These are phyloP conservation scores for Pterostichus madidus DNA, from an alignment of 2,888 invertebrate genomes.

Conservation along the genomic window DNA sequence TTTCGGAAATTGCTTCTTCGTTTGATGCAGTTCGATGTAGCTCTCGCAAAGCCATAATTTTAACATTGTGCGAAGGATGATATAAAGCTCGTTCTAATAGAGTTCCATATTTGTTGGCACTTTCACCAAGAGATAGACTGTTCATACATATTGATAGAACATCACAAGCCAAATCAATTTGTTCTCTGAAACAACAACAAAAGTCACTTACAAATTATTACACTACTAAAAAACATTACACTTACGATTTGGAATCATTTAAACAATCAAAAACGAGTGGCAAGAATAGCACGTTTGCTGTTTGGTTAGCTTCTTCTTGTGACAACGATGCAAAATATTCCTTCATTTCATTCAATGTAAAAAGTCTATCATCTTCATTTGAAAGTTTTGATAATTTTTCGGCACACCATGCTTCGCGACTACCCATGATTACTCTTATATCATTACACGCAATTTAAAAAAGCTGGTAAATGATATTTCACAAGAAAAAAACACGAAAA, in stretches of 20 bases:
- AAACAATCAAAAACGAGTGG: constrained; percentile 83
- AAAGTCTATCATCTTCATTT: constrained; percentile 76
- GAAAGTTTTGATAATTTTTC: constrained; percentile 77
- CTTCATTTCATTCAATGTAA: constrained; percentile 77
- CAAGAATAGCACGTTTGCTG: constrained; percentile 78
- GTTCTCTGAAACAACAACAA: constrained; percentile 77
- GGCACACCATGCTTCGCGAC: constrained; percentile 77
- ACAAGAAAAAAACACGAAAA: neutral
- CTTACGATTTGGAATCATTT: constrained; percentile 79
- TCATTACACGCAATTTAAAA: neutral
- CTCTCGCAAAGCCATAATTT: constrained; percentile 83
- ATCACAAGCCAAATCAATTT: constrained; percentile 82
- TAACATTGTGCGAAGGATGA: constrained; percentile 82
- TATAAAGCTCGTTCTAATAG: constrained; percentile 82
- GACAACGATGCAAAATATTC: constrained; percentile 75
- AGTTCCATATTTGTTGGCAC: constrained; percentile 81
- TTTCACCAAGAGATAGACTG: constrained; percentile 81
- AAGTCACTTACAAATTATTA: constrained; percentile 35
- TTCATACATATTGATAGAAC: constrained; percentile 83
- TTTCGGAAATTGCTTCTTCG: constrained; percentile 71
- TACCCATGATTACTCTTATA: constrained; percentile 72
- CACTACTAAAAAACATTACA: constrained; percentile 52
- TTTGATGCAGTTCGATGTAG: constrained; percentile 76
- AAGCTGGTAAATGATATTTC: neutral
- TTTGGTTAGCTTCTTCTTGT: constrained; percentile 75